phyloP scores from a whole-genome alignment of 2,113 vertebrate genomes.

The Arvicanthis niloticus region DNA sequence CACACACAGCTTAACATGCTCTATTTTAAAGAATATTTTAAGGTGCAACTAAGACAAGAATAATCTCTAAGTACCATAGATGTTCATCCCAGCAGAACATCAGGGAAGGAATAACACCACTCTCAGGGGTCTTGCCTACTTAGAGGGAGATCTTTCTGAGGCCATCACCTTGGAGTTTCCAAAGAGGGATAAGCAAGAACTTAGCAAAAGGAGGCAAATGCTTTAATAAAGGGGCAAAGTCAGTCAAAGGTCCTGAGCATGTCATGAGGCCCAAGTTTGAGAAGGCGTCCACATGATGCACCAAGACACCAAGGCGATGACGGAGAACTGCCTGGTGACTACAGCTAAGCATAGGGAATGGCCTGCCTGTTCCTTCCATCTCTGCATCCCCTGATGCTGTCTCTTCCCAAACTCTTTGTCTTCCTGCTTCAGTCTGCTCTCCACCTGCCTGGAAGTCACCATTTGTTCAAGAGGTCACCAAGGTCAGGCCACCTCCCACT shows the following conservation, averaged over 20 bases:
- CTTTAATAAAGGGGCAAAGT: background rate
- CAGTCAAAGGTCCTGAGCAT: background rate
- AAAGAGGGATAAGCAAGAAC: background rate
- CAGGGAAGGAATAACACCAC: background rate
- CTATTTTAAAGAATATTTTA: background rate
- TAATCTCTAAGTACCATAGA: background rate
- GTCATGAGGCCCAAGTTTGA: background rate
- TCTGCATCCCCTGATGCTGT: too few species aligned
- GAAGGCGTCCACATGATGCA: background rate
- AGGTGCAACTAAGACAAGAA: background rate
- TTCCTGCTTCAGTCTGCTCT: background rate
- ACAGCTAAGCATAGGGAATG: background rate
- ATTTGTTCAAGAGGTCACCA: background rate
- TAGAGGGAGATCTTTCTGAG: background rate
- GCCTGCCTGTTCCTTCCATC: background rate
- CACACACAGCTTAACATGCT: background rate
- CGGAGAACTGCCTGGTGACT: background rate
- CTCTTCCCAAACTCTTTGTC: background rate
- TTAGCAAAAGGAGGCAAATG: background rate
- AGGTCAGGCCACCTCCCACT: background rate
- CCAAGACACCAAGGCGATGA: background rate
- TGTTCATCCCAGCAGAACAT: constrained; percentile 1
- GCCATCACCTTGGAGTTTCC: background rate
- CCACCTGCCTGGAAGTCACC: background rate
- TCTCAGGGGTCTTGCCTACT: background rate